phyloP scores from a whole-genome alignment of 2,113 vertebrate species.

The Bos javanicus region DNA sequence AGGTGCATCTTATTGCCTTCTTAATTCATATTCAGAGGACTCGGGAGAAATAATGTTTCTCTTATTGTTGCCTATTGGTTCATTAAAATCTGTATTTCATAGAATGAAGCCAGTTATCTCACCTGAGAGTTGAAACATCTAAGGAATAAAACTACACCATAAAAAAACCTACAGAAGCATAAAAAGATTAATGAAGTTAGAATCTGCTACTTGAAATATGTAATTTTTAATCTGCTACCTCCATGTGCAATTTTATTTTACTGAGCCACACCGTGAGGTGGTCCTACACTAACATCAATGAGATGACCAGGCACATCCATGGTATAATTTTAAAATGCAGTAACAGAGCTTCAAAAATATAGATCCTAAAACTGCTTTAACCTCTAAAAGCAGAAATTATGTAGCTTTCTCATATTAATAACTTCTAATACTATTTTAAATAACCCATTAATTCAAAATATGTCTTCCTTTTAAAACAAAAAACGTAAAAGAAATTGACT shows the following conservation, averaged over 20 bases:
- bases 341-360: not conserved
- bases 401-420: not conserved
- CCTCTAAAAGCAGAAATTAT: not conserved
- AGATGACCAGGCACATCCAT: not conserved
- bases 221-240: not conserved
- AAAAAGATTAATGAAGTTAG: slow-evolving; percentile 7
- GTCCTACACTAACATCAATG: not conserved
- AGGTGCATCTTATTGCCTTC: not conserved
- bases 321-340: not conserved
- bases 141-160: not conserved
- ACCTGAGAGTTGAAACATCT: slow-evolving; percentile 30
- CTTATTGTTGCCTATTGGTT: slow-evolving; percentile 17
- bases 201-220: not conserved
- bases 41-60: slow-evolving; percentile 44
- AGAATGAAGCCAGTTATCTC: slow-evolving; percentile 6
- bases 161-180: not conserved
- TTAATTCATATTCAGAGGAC: slow-evolving; percentile 32
- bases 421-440: not conserved
- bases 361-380: not conserved
- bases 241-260: not conserved
- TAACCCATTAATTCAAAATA: not conserved
- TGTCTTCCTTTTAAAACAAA: not conserved
- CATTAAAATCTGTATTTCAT: slow-evolving; percentile 49
- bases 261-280: not conserved
- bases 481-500: not conserved